Evolutionary conservation across 2,888 invertebrate species (phyloP).

Genomic region (Caenorhabditis angaria): DNA sequence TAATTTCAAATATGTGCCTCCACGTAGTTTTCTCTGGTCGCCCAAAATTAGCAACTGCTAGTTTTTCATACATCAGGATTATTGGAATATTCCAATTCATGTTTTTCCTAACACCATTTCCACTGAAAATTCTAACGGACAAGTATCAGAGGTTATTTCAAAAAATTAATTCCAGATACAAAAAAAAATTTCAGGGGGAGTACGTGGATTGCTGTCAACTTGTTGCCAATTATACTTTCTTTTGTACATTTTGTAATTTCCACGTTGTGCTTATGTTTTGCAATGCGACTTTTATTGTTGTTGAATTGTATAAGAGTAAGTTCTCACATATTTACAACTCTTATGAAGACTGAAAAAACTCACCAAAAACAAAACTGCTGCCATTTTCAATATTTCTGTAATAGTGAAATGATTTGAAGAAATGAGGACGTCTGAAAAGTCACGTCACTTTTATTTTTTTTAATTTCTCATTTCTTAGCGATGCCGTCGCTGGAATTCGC

Average conservation of each 20-base stretch:
- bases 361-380: too few species aligned
- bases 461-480: conserved; percentile 35
- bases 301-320: conserved; percentile 54
- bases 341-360: too few species aligned
- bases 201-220: conserved; percentile 54
- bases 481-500: conserved; percentile 55
- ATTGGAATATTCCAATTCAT: conserved; percentile 52
- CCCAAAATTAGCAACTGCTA: conserved; percentile 49
- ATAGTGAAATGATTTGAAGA: too few species aligned
- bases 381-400: too few species aligned
- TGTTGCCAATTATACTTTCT: conserved; percentile 47
- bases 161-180: not conserved
- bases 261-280: conserved; percentile 45
- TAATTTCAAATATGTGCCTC: conserved; percentile 37
- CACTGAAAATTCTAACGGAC: conserved; percentile 54
- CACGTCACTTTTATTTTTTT: not conserved
- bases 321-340: too few species aligned
- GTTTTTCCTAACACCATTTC: conserved; percentile 57
- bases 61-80: conserved; percentile 57
- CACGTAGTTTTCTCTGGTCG: conserved; percentile 48
- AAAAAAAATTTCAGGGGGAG: conserved; percentile 35
- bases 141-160: conserved; percentile 45
- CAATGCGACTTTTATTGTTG: conserved; percentile 41
- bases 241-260: conserved; percentile 54
- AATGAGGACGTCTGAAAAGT: too few species aligned